Base-by-base conservation (phyloP, 1,140 invertebrate species). In the Saxidomus purpurata region DNA sequence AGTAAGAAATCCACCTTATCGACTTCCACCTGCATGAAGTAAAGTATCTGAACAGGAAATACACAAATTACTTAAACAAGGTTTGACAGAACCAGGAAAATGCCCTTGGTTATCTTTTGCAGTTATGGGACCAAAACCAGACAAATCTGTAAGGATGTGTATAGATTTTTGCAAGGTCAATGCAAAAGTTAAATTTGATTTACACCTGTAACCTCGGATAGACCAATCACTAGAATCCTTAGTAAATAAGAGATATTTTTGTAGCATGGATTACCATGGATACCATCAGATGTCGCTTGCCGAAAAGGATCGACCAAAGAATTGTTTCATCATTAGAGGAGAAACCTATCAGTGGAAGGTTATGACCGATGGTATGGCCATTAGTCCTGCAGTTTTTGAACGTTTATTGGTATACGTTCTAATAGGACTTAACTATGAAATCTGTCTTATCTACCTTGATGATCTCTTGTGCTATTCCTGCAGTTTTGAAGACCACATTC, bases 401-500 rank as follows among this genome's bases (percentile, higher is more conserved):
- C 8, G 19, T 6, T 0, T 80, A 25, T 55, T 59, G 43, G 25
- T 34, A 36, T 0, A 36, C 6, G 49, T 80, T 28, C 22, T 80
- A 36, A 11, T 11, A 47, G 77, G 28, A 22, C 2, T 34, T 34
- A 74, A 4, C 38, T 52, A 34, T 36, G 28, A 80, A 80, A 80
- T 80, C 0, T 80, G 77, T 34, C 61, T 38, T 49, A 38, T 89
- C 13, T 97, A 96, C 79, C 49, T 97, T 0, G 96, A 97, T 90
- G 96, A 97, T 83, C 92, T 96, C 3, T 87, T 97, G 3, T 88
- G 96, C n/a, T 93, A 93, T 31, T 93, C 91, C 2, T 84, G 90
- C 8, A 94, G 90, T 4, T 94, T 94, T 69, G 93, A 96, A 0
- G 92, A 96, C 17, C 96, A 97, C 89, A 61, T 96, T 0, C 55